phyloP scores from a whole-genome alignment of 92 coral and sea anemone genomes.

The Zoanthus gigantus region DNA sequence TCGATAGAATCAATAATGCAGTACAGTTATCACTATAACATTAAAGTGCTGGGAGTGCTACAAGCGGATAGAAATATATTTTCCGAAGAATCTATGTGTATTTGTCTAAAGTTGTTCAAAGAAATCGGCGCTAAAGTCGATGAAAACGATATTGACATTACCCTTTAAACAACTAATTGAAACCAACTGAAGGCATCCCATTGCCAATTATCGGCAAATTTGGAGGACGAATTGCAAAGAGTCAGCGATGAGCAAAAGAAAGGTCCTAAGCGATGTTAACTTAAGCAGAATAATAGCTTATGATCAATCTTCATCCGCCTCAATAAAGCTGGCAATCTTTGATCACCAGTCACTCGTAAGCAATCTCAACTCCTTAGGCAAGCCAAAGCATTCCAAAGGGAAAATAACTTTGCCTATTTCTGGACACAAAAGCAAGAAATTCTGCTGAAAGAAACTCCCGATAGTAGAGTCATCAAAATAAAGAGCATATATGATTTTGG shows the following conservation, averaged over 20 bases:
- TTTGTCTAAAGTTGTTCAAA: not conserved
- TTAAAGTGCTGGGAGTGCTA: constrained; percentile 30
- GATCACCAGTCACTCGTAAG: not conserved
- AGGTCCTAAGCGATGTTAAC: not conserved
- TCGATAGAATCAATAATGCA: constrained; percentile 33
- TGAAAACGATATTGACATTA: no score
- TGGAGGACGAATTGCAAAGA: no score
- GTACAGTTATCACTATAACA: constrained; percentile 47
- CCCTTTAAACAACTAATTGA: no score
- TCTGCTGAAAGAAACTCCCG: no score
- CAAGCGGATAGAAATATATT: constrained; percentile 8
- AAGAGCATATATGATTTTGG: no score
- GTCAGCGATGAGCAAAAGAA: no score
- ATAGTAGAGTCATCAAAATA: no score
- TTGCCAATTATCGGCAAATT: not conserved
- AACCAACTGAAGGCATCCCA: not conserved
- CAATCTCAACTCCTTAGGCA: no score
- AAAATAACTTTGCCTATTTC: no score
- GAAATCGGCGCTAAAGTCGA: no score
- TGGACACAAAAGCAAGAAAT: no score
- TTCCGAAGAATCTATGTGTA: not conserved
- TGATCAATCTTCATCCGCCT: not conserved
- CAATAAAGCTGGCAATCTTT: constrained; percentile 23
- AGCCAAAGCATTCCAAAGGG: no score
- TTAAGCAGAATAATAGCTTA: constrained; percentile 3